Percentiles rank a stretch among this genome's conserved stretches.
Evolutionary conservation across 1,140 invertebrate genomes (phyloP).

Genomic region (Heliconius himera): DNA sequence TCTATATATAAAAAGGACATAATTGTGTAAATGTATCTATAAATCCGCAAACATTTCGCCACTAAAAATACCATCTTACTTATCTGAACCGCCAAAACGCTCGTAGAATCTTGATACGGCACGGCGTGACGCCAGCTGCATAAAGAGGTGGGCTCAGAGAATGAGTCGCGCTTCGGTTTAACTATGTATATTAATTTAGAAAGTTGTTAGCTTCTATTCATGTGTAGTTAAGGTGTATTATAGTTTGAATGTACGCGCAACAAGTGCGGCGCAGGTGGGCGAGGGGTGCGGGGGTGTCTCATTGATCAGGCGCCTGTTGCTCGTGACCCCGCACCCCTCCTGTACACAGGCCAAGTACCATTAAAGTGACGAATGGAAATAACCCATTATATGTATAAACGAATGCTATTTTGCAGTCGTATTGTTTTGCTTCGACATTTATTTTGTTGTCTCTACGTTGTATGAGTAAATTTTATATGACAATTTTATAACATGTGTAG

Average conservation of each 20-base stretch:
- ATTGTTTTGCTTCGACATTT: neutral
- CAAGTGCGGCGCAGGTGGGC: constrained; percentile 71
- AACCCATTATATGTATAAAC: constrained; percentile 39
- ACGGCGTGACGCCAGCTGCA: constrained; percentile 32
- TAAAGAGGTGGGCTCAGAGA: constrained; percentile 32
- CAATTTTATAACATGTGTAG: no score
- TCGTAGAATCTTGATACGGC: constrained; percentile 29
- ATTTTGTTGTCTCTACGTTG: no score
- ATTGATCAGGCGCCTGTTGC: constrained; percentile 78
- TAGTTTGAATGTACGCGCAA: constrained; percentile 58
- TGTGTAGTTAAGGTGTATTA: constrained; percentile 24
- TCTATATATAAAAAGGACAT: neutral
- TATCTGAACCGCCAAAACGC: constrained; percentile 19
- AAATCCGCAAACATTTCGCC: constrained; percentile 12
- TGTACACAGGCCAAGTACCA: constrained; percentile 37
- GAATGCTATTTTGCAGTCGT: constrained; percentile 16
- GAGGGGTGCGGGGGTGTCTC: constrained; percentile 50
- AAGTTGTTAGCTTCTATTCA: constrained; percentile 25
- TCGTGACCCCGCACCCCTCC: constrained; percentile 48
- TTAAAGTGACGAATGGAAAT: constrained; percentile 53
- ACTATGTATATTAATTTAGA: constrained; percentile 30
- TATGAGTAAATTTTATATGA: no score
- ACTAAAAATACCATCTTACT: constrained; percentile 3
- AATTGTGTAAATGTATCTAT: constrained; percentile 6
- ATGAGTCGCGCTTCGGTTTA: constrained; percentile 14